These are phyloP conservation scores for Leucophenga maculata DNA, from an alignment of 2,888 invertebrate species.

Conservation along the genomic window DNA sequence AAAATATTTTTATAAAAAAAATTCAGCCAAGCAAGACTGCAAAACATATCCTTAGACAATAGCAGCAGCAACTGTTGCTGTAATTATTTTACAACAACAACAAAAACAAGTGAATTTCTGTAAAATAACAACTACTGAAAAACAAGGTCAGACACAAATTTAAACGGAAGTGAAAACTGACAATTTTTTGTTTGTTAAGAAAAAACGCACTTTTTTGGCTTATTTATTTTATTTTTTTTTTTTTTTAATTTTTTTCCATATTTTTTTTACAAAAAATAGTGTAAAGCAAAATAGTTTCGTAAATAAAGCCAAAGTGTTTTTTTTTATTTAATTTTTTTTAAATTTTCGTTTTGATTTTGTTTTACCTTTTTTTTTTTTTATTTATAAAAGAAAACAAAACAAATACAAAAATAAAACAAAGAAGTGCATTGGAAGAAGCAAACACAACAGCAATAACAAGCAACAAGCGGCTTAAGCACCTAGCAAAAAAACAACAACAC, in stretches of 20 bases:
- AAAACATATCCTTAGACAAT: not conserved
- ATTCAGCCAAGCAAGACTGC: not conserved
- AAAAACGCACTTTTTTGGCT: not conserved
- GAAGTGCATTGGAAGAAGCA: too few relatives aligned
- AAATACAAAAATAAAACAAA: too few relatives aligned
- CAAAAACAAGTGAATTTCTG: slow-evolving; percentile 23
- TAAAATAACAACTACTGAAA: not conserved
- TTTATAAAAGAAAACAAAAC: too few relatives aligned
- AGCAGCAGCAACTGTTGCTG: not conserved
- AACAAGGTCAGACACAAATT: slow-evolving; percentile 23
- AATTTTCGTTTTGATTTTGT: too few relatives aligned
- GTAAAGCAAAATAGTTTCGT: not conserved
- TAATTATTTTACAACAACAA: slow-evolving; percentile 13
- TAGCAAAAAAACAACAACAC: too few relatives aligned
- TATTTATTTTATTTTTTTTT: too few relatives aligned
- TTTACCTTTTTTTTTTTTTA: too few relatives aligned
- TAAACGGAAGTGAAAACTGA: slow-evolving; percentile 29
- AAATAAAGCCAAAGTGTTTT: slow-evolving; percentile 20
- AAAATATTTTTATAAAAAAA: not conserved
- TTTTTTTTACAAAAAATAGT: not conserved
- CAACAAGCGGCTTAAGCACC: too few relatives aligned
- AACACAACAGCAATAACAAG: too few relatives aligned
- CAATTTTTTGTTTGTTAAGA: slow-evolving; percentile 24
- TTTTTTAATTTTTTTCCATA: too few relatives aligned
- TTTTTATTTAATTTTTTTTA: not conserved